Percentiles rank a stretch among this genome's conserved stretches.
phyloP scores from a whole-genome alignment of 2,797 vertebrate genomes.

The Microctenopoma stevenorrisi region DNA sequence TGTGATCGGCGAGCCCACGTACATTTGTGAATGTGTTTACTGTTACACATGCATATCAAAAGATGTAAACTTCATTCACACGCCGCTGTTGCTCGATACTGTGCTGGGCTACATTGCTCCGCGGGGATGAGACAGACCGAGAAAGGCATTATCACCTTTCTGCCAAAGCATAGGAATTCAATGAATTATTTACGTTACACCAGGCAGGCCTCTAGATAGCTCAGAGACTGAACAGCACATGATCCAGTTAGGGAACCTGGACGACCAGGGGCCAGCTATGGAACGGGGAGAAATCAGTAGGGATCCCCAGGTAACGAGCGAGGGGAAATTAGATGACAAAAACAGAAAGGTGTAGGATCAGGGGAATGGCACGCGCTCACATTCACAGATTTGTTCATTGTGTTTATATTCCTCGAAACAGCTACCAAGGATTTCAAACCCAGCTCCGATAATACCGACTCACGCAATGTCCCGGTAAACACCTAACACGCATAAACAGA shows the following conservation, averaged over 20 bases:
- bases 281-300: conserved; percentile 47
- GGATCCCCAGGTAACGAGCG: conserved; percentile 65
- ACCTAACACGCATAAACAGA: conserved; percentile 26
- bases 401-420: conserved; percentile 24
- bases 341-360: conserved; percentile 60
- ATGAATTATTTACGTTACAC: conserved; percentile 79
- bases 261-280: conserved; percentile 63
- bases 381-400: conserved; percentile 37
- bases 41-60: conserved; percentile 35
- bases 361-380: conserved; percentile 46
- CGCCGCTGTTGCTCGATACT: conserved; percentile 39
- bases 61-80: conserved; percentile 56
- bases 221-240: conserved; percentile 45
- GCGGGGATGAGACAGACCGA: conserved; percentile 64
- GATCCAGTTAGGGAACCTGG: conserved; percentile 67
- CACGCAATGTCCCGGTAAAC: conserved; percentile 26
- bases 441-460: conserved; percentile 7
- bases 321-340: conserved; percentile 77
- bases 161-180: conserved; percentile 73
- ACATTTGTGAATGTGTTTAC: conserved; percentile 32
- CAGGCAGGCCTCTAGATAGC: conserved; percentile 62
- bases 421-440: conserved; percentile 7
- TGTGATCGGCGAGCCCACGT: not conserved
- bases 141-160: conserved; percentile 83
- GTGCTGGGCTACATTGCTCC: conserved; percentile 54